Conservation (phyloP, 1,140 invertebrate species). For the Whitmania pigra region DNA sequence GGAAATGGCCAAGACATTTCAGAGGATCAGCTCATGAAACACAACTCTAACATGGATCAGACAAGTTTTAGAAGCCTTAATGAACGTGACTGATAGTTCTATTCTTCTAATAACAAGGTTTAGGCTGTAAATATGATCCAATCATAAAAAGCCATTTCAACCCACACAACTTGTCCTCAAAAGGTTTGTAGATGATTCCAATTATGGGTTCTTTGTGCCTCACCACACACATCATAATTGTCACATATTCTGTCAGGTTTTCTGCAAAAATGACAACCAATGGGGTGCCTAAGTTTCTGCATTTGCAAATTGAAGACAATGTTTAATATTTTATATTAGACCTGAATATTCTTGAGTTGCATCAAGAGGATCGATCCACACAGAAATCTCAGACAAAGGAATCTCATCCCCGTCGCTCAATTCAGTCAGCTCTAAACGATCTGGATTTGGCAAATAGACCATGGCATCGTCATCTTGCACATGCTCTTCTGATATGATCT, state of each 20-base stretch:
- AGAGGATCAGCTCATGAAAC: too few species aligned
- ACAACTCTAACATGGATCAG: too few species aligned
- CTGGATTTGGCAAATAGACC: constrained; percentile 20
- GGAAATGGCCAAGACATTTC: too few species aligned
- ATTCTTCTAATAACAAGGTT: too few species aligned
- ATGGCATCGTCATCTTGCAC: too few species aligned
- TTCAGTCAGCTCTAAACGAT: constrained; percentile 46
- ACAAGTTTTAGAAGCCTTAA: too few species aligned
- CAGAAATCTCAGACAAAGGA: constrained; percentile 40
- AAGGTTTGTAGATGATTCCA: constrained; percentile 88
- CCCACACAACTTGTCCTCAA: constrained; percentile 45
- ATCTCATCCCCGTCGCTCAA: too few species aligned
- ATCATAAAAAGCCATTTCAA: not conserved
- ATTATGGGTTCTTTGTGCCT: constrained; percentile 77
- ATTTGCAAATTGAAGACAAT: too few species aligned
- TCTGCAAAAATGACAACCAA: constrained; percentile 50
- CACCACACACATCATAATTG: constrained; percentile 88
- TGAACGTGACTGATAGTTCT: too few species aligned
- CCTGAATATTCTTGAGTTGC: constrained; percentile 96
- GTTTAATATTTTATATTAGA: constrained; percentile 34
- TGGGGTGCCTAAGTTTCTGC: not conserved
- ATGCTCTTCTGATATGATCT: too few species aligned
- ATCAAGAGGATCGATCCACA: constrained; percentile 86
- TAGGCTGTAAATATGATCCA: not conserved
- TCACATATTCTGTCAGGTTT: constrained; percentile 76